These are phyloP conservation scores for Eupithecia centaureata DNA, from an alignment of 2,888 invertebrate genomes.

Conservation along the genomic window DNA sequence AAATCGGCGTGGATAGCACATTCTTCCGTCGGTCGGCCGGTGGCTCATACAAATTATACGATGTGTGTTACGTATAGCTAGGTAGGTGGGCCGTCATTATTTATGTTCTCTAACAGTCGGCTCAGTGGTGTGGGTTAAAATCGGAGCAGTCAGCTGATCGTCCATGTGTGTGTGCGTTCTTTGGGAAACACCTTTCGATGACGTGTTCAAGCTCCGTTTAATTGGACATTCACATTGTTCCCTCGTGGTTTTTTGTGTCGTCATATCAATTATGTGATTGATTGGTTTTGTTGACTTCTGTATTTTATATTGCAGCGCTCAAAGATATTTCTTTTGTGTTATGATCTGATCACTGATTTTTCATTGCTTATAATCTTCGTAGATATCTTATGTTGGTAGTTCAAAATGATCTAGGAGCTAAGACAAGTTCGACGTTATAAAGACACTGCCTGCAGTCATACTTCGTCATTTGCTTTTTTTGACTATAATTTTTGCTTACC, in stretches of 20 bases:
- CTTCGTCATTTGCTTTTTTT: not conserved
- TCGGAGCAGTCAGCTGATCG: conserved; percentile 84
- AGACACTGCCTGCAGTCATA: not conserved
- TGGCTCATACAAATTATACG: conserved; percentile 82
- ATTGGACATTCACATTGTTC: conserved; percentile 83
- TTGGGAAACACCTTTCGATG: conserved; percentile 85
- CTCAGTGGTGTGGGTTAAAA: conserved; percentile 82
- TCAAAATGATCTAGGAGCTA: too few species aligned
- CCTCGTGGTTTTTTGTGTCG: conserved; percentile 68
- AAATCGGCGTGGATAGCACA: conserved; percentile 75
- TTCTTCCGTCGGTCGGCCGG: conserved; percentile 70
- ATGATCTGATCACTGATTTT: not conserved
- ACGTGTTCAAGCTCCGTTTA: conserved; percentile 82
- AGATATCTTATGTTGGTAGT: too few species aligned
- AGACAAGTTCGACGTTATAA: not conserved
- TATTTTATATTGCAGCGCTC: not conserved
- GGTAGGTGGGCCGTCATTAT: conserved; percentile 84
- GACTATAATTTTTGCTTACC: not conserved
- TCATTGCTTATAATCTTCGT: not conserved
- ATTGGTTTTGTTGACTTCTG: conserved; percentile 51
- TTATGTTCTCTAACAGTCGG: conserved; percentile 83
- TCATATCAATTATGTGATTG: conserved; percentile 49
- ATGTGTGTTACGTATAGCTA: conserved; percentile 80
- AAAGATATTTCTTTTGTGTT: not conserved
- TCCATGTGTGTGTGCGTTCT: conserved; percentile 76